Conservation (phyloP, 1,140 invertebrate genomes). For the Drosophila melanica region DNA sequence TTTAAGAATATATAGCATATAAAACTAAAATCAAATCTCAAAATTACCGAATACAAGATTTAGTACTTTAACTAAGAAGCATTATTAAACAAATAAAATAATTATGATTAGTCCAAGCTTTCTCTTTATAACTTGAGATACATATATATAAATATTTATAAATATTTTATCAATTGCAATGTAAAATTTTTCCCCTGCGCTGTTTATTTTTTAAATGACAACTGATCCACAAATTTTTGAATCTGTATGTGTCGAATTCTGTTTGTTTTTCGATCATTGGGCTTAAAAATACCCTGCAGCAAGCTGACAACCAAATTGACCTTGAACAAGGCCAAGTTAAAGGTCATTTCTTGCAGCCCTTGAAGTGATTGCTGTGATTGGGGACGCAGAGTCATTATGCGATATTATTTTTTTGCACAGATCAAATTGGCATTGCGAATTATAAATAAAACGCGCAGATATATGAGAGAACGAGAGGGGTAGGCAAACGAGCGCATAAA, state of each 20-base stretch:
- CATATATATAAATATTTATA: too few relatives aligned
- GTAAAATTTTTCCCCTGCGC: too few relatives aligned
- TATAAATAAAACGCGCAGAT: slow-evolving; percentile 45
- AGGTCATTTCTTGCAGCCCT: background rate
- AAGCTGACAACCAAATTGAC: background rate
- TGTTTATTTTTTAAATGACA: too few relatives aligned
- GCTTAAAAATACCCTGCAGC: background rate
- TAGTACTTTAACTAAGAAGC: too few relatives aligned
- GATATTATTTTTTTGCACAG: slow-evolving; percentile 31
- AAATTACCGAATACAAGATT: too few relatives aligned
- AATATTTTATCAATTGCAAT: too few relatives aligned
- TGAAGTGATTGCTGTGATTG: background rate
- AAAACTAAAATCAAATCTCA: too few relatives aligned
- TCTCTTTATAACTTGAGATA: too few relatives aligned
- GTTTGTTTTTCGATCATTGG: background rate
- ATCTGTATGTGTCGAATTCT: background rate
- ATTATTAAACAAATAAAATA: too few relatives aligned
- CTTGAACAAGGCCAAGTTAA: slow-evolving; percentile 28
- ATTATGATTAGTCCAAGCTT: too few relatives aligned
- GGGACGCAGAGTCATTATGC: background rate
- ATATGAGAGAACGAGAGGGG: background rate
- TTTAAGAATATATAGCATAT: too few relatives aligned
- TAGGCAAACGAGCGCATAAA: slow-evolving; percentile 43
- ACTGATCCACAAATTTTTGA: too few relatives aligned
- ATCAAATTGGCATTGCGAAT: slow-evolving; percentile 36